phyloP scores from a whole-genome alignment of 2,797 vertebrate genomes.

The Micropoecilia bifurca region DNA sequence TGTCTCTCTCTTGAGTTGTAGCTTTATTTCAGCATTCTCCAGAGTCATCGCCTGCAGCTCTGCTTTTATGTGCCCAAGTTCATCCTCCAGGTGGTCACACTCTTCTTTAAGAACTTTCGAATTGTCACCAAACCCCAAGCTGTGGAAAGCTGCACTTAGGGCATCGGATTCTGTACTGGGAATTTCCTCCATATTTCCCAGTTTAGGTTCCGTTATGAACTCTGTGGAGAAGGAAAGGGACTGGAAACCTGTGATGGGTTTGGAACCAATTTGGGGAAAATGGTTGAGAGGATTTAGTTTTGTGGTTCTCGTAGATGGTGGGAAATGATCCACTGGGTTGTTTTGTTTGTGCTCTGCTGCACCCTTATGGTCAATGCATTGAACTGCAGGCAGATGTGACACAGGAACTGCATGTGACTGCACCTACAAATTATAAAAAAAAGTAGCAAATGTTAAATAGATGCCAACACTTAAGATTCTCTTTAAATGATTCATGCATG shows the following conservation, averaged over 20 bases:
- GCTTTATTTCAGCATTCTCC: constrained; percentile 54
- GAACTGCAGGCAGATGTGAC: constrained; percentile 28
- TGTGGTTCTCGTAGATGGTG: constrained; percentile 30
- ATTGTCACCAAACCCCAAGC: constrained; percentile 57
- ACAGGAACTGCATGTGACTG: constrained; percentile 4
- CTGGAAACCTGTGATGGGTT: constrained; percentile 12
- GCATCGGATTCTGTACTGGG: constrained; percentile 53
- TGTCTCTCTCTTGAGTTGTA: constrained; percentile 48
- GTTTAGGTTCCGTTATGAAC: constrained; percentile 41
- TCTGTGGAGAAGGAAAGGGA: constrained; percentile 35
- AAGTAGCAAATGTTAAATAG: not conserved
- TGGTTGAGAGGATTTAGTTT: constrained; percentile 37
- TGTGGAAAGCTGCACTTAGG: constrained; percentile 49
- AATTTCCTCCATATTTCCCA: constrained; percentile 57
- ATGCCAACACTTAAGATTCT: not conserved
- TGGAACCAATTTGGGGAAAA: constrained; percentile 13
- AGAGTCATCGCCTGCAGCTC: constrained; percentile 47
- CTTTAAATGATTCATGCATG: not conserved
- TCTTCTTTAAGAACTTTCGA: constrained; percentile 53
- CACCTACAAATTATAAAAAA: constrained; percentile 55
- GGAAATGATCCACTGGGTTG: not conserved
- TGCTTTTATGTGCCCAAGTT: constrained; percentile 47
- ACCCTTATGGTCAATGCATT: constrained; percentile 47
- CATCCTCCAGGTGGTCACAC: constrained; percentile 37
- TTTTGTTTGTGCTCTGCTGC: constrained; percentile 45